Conservation (phyloP, 2,888 invertebrate genomes). For the Venusia cambrica region DNA sequence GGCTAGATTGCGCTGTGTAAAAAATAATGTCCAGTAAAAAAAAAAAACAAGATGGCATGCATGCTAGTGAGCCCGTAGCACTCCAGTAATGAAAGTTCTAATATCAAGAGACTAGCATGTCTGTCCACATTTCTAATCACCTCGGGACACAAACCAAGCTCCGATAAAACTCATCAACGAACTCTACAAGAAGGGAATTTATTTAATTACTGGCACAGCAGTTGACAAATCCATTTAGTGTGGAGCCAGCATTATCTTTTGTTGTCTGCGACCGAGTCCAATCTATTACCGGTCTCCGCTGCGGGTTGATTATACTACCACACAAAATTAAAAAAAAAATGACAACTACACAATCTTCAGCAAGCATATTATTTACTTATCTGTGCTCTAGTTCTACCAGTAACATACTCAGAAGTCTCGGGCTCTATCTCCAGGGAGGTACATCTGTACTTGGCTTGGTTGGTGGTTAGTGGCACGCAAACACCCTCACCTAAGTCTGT, state of each 20-base stretch:
- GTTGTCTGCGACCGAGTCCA: constrained; percentile 71
- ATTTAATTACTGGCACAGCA: constrained; percentile 70
- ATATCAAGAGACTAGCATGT: constrained; percentile 18
- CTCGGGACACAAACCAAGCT: constrained; percentile 24
- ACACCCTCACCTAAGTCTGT: too few species aligned
- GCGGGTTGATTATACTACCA: constrained; percentile 66
- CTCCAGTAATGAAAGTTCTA: constrained; percentile 17
- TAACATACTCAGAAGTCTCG: too few species aligned
- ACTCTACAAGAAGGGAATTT: constrained; percentile 57
- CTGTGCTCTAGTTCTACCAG: too few species aligned
- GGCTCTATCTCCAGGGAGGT: too few species aligned
- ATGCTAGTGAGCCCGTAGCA: constrained; percentile 5
- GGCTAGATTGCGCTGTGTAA: too few species aligned
- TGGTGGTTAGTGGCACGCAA: too few species aligned
- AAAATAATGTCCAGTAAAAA: too few species aligned
- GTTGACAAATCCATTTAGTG: constrained; percentile 76
- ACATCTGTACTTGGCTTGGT: too few species aligned
- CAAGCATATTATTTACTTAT: too few species aligned
- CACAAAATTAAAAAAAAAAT: too few species aligned
- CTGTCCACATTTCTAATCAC: constrained; percentile 22
- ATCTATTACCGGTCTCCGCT: constrained; percentile 69
- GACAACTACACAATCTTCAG: too few species aligned
- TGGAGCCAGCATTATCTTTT: constrained; percentile 66
- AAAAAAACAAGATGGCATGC: constrained; percentile 5
- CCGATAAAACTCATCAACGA: constrained; percentile 43